Evolutionary conservation across 2,113 vertebrate genomes (phyloP), one percentile per base, ranked within the genome.

Genomic region (Carassius carassius): DNA sequence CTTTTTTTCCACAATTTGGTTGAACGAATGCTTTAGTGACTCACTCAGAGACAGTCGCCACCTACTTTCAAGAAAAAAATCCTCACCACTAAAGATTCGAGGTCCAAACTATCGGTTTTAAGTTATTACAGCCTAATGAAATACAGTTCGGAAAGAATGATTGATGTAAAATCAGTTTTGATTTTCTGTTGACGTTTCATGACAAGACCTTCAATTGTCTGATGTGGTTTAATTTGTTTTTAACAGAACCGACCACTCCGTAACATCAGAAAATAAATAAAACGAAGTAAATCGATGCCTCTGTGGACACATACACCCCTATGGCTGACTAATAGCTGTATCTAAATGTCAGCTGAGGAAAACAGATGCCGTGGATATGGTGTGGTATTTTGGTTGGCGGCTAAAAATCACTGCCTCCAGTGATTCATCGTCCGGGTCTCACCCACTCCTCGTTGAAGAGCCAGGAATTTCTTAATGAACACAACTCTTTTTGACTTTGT

Each of bases 291-390:
- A 79, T 51, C 70, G 44, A 65, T 74, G 79, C 23, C 5, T 78
- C 67, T 65, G 41, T 81, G 85, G 72, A 88, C 81, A 54, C 63
- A 32, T 86, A 67, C 82, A 86, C 70, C 35, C 76, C 60, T 74
- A 77, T 83, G 84, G 67, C 81, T 86, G 86, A 89, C 78, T 86
- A 84, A 87, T 82, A 81, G 78, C 84, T 35, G 25, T 82, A 84
- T 78, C 77, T 84, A 90, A 90, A 90, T 90, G 89, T 88, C 87
- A 90, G 63, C 58, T 23, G 81, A 87, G 81, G 49, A 84, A 88
- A 84, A 88, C 85, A 84, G 84, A 88, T 82, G 84, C 79, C 62
- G 69, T 77, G 77, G 72, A 85, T 54, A 29, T 85, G 70, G 62
- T 76, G 77, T 90, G 87, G 81, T 86, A 88, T 90, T 90, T 88